Conservation (phyloP, 2,888 invertebrate species). For the Parochlus steinenii region DNA sequence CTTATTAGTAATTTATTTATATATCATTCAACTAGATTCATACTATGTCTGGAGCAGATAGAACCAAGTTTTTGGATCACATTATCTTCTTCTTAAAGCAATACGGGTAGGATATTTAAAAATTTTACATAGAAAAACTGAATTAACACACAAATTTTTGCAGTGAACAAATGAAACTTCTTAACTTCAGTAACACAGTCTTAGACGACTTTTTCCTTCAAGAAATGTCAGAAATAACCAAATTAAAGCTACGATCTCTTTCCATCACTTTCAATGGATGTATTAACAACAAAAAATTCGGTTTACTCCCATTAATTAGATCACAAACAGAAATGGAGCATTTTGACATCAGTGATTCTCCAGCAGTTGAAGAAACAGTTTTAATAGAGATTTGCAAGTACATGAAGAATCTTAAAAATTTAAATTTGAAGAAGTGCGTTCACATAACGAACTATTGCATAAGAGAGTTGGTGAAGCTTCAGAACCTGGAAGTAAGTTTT, state of each 20-base stretch:
- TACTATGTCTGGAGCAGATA: not conserved
- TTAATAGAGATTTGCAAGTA: constrained; percentile 5
- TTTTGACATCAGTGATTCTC: constrained; percentile 2
- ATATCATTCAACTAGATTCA: no score
- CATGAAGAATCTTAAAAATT: constrained; percentile 1
- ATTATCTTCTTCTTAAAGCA: constrained; percentile 8
- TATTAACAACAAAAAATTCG: constrained; percentile 5
- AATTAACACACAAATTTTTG: no score
- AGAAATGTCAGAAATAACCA: constrained; percentile 6
- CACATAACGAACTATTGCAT: constrained; percentile 10
- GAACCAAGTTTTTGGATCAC: constrained; percentile 6
- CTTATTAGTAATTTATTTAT: no score
- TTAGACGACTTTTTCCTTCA: constrained; percentile 8
- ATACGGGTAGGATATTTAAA: constrained; percentile 5
- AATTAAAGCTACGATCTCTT: constrained; percentile 6
- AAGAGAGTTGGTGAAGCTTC: not conserved
- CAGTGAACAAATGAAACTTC: constrained; percentile 5
- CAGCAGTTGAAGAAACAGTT: constrained; percentile 10
- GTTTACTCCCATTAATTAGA: constrained; percentile 4
- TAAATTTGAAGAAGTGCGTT: constrained; percentile 5
- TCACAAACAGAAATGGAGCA: constrained; percentile 5
- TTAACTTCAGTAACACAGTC: constrained; percentile 1
- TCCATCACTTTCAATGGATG: constrained; percentile 9
- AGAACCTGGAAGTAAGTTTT: constrained; percentile 8
- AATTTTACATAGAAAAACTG: no score